Evolutionary conservation across 2,113 vertebrate genomes (phyloP).

Genomic region (Pandion haliaetus): DNA sequence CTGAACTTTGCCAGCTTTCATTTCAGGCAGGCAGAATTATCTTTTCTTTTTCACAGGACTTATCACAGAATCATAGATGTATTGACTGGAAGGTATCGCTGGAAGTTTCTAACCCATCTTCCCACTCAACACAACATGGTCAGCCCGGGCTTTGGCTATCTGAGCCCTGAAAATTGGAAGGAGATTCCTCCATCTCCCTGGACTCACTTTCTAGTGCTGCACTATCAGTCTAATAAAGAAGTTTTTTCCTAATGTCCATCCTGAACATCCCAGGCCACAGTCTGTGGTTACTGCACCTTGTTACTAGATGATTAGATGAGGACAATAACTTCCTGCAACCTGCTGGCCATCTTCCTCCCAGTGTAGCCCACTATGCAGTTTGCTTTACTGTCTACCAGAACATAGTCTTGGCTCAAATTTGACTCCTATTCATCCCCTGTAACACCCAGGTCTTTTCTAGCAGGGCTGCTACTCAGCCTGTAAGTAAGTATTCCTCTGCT

Average conservation of each 20-base stretch:
- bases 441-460: not conserved
- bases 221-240: not conserved
- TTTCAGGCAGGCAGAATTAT: slow-evolving; percentile 7
- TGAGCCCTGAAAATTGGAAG: not conserved
- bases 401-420: not conserved
- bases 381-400: not conserved
- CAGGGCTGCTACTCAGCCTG: not conserved
- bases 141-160: not conserved
- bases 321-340: not conserved
- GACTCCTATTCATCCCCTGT: not conserved
- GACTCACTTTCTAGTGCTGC: not conserved
- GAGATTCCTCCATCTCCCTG: not conserved
- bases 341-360: not conserved
- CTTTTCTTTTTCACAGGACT: not conserved
- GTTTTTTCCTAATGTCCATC: not conserved
- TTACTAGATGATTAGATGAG: not conserved
- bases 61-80: not conserved
- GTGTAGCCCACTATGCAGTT: not conserved
- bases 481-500: not conserved
- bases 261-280: not conserved
- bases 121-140: not conserved
- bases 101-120: not conserved
- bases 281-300: not conserved
- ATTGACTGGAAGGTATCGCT: not conserved
- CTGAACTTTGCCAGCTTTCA: slow-evolving; percentile 11